Evolutionary conservation across 2,888 invertebrate species (phyloP).

Genomic region (Tetragonula carbonaria): DNA sequence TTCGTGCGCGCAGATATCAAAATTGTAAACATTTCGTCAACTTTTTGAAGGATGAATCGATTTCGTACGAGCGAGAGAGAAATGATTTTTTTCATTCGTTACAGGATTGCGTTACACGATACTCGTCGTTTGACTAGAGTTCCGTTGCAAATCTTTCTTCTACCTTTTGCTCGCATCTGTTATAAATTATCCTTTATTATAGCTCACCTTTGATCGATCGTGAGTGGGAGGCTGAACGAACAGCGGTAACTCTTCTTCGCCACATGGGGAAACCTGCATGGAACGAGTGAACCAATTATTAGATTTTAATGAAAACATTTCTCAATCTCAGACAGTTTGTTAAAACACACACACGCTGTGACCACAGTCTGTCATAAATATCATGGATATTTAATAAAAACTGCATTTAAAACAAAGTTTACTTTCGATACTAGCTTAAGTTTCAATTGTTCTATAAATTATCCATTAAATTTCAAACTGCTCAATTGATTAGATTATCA

Average conservation of each 20-base stretch:
- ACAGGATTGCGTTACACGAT: slow-evolving; percentile 7
- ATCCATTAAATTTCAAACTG: neutral
- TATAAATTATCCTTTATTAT: slow-evolving; percentile 56
- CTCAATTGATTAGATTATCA: rapidly evolving
- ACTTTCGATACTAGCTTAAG: too few relatives aligned
- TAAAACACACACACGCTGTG: neutral
- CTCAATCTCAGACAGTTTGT: too few relatives aligned
- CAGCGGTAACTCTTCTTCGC: slow-evolving; percentile 72
- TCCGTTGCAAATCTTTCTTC: slow-evolving; percentile 30
- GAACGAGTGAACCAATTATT: slow-evolving; percentile 35
- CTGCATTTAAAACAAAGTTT: neutral
- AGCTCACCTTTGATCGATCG: slow-evolving; percentile 53
- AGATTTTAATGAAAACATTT: neutral
- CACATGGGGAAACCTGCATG: slow-evolving; percentile 80
- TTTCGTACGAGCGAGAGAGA: neutral
- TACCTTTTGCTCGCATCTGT: slow-evolving; percentile 21
- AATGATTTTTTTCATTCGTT: neutral
- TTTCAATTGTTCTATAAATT: neutral
- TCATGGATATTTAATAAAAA: neutral
- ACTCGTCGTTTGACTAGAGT: slow-evolving; percentile 8
- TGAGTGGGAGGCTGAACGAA: slow-evolving; percentile 65
- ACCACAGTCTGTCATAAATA: neutral
- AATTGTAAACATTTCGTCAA: neutral
- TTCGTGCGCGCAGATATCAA: too few relatives aligned
- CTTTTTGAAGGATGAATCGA: neutral